Evolutionary conservation across 2,113 vertebrate genomes (phyloP), one percentile per base, ranked within the genome.

Genomic region (Hippocampus mohnikei): DNA sequence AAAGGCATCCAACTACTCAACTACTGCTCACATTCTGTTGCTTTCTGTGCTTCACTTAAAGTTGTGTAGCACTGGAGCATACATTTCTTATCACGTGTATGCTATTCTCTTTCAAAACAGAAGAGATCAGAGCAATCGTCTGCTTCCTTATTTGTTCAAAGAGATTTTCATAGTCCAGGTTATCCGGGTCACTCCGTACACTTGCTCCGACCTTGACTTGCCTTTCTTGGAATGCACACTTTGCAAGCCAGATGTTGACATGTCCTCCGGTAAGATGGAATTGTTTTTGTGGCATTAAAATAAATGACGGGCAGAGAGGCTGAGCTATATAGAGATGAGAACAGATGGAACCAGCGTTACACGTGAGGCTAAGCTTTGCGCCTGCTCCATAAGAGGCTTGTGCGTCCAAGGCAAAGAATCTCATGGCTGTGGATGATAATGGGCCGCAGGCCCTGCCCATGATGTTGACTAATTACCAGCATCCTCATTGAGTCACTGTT

Each of bases 401-500:
- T 71, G 73, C 65, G 74, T 80, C 81, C 70, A 77, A 82, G 42
- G 48, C 76, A 70, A 37, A 52, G 73, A 78, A 86, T 73, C 83
- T 72, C 68, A 66, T 78, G 79, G 88, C 84, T 76, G 73, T 81
- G 55, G 75, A 75, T 76, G 25, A 69, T 62, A 82, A 86, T 74
- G 63, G 68, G 61, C 67, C 25, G 13, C 58, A 20, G 64, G 76
- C 53, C 20, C 11, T 66, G 76, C 66, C 62, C 55, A 27, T 64
- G 69, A 66, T 75, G 76, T 55, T 77, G 82, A 85, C 75, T 85
- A 86, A 89, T 89, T 84, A 83, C 69, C 78, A 60, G 64, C 59
- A 59, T 44, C 69, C 82, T 82, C 62, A 75, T 85, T 82, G 82
- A 83, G 71, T 76, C 75, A 75, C 73, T 81, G 59, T 84, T 74